phyloP scores from a whole-genome alignment of 1,140 invertebrate genomes.

The Pseudomyrmex concolor region DNA sequence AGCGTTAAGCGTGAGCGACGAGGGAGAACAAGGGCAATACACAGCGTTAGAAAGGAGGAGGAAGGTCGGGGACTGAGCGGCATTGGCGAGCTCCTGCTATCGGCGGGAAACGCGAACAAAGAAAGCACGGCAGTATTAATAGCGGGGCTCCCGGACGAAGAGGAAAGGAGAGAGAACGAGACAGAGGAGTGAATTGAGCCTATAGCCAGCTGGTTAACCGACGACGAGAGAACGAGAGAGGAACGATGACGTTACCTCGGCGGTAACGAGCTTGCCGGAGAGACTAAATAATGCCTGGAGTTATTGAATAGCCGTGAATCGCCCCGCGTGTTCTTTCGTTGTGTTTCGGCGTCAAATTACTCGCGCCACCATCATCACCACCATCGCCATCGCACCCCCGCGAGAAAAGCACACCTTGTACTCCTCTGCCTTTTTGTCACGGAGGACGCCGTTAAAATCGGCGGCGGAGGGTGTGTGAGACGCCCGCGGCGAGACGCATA shows the following conservation, averaged over 20 bases:
- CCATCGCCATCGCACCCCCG: neutral
- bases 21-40: neutral
- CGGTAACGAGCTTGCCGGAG: slow-evolving; percentile 43
- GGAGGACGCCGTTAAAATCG: slow-evolving; percentile 9
- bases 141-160: slow-evolving; percentile 28
- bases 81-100: slow-evolving; percentile 17
- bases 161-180: neutral
- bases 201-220: slow-evolving; percentile 37
- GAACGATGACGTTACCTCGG: slow-evolving; percentile 14
- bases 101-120: slow-evolving; percentile 38
- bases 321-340: neutral
- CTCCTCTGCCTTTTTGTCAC: neutral
- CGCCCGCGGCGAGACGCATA: no score
- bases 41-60: neutral
- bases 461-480: no score
- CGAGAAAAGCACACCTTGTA: neutral
- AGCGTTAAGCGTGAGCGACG: neutral
- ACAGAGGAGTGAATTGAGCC: slow-evolving; percentile 20
- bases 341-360: slow-evolving; percentile 21
- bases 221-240: slow-evolving; percentile 5
- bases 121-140: slow-evolving; percentile 54
- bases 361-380: neutral
- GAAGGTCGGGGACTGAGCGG: slow-evolving; percentile 2
- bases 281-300: slow-evolving; percentile 47
- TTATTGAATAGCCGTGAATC: slow-evolving; percentile 45